Conservation (phyloP, 1,140 invertebrate genomes). For the Drosophila sp. region DNA sequence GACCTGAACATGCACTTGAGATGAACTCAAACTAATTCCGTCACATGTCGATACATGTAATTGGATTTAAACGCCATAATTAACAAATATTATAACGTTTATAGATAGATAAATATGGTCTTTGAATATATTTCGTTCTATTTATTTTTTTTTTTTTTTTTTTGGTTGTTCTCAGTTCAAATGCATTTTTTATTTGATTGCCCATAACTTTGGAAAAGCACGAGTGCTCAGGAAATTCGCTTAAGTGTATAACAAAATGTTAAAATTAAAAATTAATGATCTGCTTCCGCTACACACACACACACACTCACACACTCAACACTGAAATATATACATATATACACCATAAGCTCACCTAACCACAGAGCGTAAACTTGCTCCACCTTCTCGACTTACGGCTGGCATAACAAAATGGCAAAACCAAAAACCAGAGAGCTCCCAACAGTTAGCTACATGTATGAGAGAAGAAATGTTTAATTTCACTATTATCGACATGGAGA, state of each 20-base stretch:
- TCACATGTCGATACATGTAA: conserved; percentile 34
- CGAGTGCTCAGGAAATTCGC: conserved; percentile 49
- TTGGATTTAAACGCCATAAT: conserved; percentile 49
- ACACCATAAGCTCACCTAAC: conserved; percentile 19
- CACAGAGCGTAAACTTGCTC: conserved; percentile 30
- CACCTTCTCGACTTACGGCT: not conserved
- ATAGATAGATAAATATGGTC: not conserved
- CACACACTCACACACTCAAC: conserved; percentile 15
- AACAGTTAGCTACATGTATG: conserved; percentile 6
- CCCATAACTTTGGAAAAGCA: conserved; percentile 34
- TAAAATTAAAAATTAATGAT: conserved; percentile 72
- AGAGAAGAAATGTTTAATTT: not conserved
- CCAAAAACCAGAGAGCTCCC: conserved; percentile 24
- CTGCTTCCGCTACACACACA: conserved; percentile 34
- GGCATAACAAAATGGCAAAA: conserved; percentile 45
- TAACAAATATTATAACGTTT: conserved; percentile 32
- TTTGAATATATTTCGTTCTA: not conserved
- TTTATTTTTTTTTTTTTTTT: not conserved
- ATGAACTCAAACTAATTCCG: conserved; percentile 4
- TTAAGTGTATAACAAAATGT: conserved; percentile 58
- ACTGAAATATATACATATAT: conserved; percentile 1
- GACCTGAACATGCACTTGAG: conserved; percentile 1
- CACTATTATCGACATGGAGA: not conserved
- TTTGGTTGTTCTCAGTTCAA: conserved; percentile 34
- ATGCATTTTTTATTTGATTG: conserved; percentile 63